These are phyloP conservation scores for Adelges cooleyi DNA, from an alignment of 1,140 invertebrate species.

Conservation along the genomic window DNA sequence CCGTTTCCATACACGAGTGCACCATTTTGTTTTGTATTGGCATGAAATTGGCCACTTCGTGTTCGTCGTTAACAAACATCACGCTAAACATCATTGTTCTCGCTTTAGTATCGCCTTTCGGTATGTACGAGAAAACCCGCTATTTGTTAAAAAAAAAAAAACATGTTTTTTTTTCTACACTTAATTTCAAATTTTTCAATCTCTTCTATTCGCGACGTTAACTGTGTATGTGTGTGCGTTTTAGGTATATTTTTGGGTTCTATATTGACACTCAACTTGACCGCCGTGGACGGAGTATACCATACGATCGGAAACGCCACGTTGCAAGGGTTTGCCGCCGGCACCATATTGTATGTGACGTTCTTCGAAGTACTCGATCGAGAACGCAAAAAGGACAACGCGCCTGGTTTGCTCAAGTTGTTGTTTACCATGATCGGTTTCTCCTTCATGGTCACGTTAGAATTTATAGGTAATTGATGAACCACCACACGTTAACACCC, in stretches of 20 bases:
- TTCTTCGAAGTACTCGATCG: constrained; percentile 54
- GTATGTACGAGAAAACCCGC: too few species aligned
- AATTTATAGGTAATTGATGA: constrained; percentile 29
- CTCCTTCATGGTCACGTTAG: constrained; percentile 29
- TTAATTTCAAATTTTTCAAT: too few species aligned
- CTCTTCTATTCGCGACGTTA: too few species aligned
- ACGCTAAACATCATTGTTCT: constrained; percentile 63
- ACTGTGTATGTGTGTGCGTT: too few species aligned
- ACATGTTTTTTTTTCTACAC: background rate
- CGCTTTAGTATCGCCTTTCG: constrained; percentile 65
- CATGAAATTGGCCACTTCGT: constrained; percentile 57
- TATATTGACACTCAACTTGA: constrained; percentile 29
- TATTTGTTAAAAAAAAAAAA: background rate
- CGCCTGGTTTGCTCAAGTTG: constrained; percentile 29
- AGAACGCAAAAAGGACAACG: constrained; percentile 26
- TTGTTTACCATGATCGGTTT: constrained; percentile 30
- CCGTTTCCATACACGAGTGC: constrained; percentile 77
- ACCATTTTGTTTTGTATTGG: constrained; percentile 81
- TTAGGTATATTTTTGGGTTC: constrained; percentile 31
- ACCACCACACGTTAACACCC: background rate
- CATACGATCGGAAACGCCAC: constrained; percentile 28
- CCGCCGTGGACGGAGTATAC: background rate
- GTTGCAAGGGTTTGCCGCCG: constrained; percentile 49
- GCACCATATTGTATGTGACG: constrained; percentile 54
- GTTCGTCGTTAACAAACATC: constrained; percentile 45